phyloP scores from a whole-genome alignment of 2,888 invertebrate genomes.

The Exocentrus adspersus region DNA sequence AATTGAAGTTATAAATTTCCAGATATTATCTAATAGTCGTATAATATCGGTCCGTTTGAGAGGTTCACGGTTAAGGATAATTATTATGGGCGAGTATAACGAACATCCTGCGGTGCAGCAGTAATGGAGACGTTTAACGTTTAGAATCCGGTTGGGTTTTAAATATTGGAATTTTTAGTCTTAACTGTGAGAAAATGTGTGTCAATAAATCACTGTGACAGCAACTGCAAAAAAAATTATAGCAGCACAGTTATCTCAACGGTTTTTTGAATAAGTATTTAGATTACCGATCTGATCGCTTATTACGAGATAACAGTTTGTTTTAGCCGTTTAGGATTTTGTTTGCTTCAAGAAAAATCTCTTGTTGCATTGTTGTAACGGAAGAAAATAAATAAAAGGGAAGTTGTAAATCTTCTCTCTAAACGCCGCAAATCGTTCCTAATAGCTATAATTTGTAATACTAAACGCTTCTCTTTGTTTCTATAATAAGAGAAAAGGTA shows the following conservation, averaged over 20 bases:
- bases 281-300: neutral
- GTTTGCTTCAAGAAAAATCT: too few species aligned
- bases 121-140: neutral
- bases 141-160: neutral
- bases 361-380: too few species aligned
- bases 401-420: too few species aligned
- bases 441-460: neutral
- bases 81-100: neutral
- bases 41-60: too few species aligned
- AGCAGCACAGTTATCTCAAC: neutral
- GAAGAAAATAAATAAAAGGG: too few species aligned
- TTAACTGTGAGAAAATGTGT: too few species aligned
- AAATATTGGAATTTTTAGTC: too few species aligned
- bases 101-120: slow-evolving; percentile 4
- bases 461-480: neutral
- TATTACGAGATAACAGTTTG: neutral
- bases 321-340: too few species aligned
- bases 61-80: too few species aligned
- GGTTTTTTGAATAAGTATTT: neutral
- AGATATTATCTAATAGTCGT: slow-evolving; percentile 19
- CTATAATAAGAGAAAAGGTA: neutral
- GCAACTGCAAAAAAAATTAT: neutral
- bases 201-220: neutral
- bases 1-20: slow-evolving; percentile 13
- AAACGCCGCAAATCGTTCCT: neutral